Base-by-base conservation (phyloP, 2,113 vertebrate species). In the Cyphomyrus plagiostoma region DNA sequence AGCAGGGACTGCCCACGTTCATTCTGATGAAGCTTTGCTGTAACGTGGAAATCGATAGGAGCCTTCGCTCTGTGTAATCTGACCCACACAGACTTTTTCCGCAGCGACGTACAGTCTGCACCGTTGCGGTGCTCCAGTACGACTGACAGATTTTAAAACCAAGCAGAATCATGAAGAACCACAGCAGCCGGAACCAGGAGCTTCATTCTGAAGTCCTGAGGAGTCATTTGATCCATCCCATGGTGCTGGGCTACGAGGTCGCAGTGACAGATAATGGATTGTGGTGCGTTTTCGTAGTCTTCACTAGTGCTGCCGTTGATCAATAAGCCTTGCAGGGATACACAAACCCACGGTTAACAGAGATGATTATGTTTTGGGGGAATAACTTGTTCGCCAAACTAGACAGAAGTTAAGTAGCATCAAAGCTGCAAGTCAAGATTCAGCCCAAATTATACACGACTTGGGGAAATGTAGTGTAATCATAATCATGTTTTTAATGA, bases 21-120 rank as follows among this genome's bases (percentile, higher is more conserved):
- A 70, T 11, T 82, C 58, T 89, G 89, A 90, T 86, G 50, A 9
- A 10, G 23, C 39, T 86, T 30, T 45, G n/a, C 70, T n/a, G 4
- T 88, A 3, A 30, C 8, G 3, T 10, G 46, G 48, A 23, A 92
- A 90, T 91, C 89, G 48, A 82, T 91, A 80, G 4, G 42, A 42
- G 4, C 0, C 17, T 52, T 86, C 42, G 82, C 2, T 39, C 89
- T 70, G 21, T n/a, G 45, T 50, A 50, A 49, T 86, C 21, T 50
- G 83, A 48, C 21, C 83, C 48, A n/a, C 21, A 5, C 83, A 30
- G n/a, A 42, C 45, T 10, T 49, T 50, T 26, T 42, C 35, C 23
- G 21, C 45, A 50, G 45, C 5, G 46, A 86, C 11, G 48, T 26
- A 50, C 5, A 26, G 6, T n/a, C 19, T 23, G 15, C 11, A 6